phyloP scores from a whole-genome alignment of 2,888 invertebrate genomes.

The Phaonia tiefii region DNA sequence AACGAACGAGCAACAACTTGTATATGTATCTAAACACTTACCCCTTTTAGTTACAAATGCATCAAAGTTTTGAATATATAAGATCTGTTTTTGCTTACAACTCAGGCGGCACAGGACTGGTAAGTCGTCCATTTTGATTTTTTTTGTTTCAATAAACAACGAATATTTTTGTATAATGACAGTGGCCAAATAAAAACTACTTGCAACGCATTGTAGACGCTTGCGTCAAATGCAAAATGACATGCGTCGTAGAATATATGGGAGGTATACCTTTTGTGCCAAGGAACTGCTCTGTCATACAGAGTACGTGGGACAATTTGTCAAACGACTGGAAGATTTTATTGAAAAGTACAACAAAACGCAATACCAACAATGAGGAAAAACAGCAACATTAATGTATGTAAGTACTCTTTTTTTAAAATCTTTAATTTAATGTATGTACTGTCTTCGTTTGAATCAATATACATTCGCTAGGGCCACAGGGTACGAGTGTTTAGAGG shows the following conservation, averaged over 20 bases:
- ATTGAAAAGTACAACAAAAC: constrained; percentile 9
- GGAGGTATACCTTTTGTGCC: constrained; percentile 45
- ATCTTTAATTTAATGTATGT: too few relatives aligned
- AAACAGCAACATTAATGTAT: too few relatives aligned
- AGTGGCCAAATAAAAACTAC: constrained; percentile 52
- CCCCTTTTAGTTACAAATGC: constrained; percentile 39
- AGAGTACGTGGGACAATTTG: constrained; percentile 5
- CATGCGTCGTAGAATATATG: constrained; percentile 55
- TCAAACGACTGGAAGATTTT: constrained; percentile 30
- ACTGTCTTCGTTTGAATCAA: too few relatives aligned
- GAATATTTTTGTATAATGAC: constrained; percentile 29
- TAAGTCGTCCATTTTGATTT: constrained; percentile 1
- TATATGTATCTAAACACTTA: not conserved
- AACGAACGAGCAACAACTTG: not conserved
- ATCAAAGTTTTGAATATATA: constrained; percentile 55
- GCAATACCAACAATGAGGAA: too few relatives aligned
- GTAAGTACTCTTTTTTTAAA: too few relatives aligned
- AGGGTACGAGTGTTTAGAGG: too few relatives aligned
- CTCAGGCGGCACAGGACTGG: constrained; percentile 8
- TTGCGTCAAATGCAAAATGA: constrained; percentile 45
- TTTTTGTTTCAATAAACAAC: not conserved
- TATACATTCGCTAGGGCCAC: too few relatives aligned
- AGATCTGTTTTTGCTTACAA: constrained; percentile 27
- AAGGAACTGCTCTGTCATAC: constrained; percentile 28
- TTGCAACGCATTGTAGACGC: constrained; percentile 50